phyloP scores from a whole-genome alignment of 2,797 vertebrate genomes.

The Poecile montanus region DNA sequence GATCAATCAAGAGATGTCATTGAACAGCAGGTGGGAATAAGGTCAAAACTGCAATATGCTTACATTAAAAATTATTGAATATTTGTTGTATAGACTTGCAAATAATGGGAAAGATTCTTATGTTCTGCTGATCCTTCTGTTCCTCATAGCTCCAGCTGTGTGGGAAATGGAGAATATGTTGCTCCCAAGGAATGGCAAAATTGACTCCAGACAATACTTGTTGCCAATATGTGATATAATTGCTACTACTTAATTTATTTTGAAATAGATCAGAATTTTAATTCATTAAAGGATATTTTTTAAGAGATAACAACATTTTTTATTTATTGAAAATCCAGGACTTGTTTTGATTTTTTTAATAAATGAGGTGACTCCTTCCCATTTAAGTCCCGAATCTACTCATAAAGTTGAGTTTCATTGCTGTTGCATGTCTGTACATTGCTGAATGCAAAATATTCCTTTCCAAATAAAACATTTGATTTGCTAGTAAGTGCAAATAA shows the following conservation, averaged over 20 bases:
- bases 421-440: background rate
- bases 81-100: conserved; percentile 64
- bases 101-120: conserved; percentile 36
- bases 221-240: background rate
- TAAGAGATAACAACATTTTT: background rate
- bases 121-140: background rate
- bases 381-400: background rate
- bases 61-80: conserved; percentile 49
- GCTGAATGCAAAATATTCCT: background rate
- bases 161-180: background rate
- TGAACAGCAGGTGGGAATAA: conserved; percentile 60
- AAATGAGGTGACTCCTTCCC: background rate
- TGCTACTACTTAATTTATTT: background rate
- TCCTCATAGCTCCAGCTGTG: background rate
- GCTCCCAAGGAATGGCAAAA: background rate
- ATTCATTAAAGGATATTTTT: background rate
- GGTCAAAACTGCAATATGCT: conserved; percentile 68
- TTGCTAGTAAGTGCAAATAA: background rate
- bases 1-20: conserved; percentile 65
- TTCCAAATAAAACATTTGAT: background rate
- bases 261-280: background rate
- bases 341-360: background rate
- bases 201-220: background rate
- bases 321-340: background rate
- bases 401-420: background rate